Percentiles rank a stretch among this genome's conserved stretches.
Evolutionary conservation across 2,113 vertebrate species (phyloP).

Genomic region (Sinosuthora webbiana): DNA sequence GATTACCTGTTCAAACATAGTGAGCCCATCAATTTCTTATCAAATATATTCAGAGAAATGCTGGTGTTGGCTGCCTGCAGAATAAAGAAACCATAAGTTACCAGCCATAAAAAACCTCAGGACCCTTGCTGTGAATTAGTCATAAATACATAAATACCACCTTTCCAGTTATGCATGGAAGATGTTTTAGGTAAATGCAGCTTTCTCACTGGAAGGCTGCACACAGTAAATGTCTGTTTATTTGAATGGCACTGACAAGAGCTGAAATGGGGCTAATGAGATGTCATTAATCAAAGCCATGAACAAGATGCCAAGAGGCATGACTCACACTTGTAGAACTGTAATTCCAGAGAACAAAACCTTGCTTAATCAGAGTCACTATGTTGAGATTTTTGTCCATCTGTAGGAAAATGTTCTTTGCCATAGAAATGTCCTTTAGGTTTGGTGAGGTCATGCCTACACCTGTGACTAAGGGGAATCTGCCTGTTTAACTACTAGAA

Average conservation of each 20-base stretch:
- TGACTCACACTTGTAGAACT: not conserved
- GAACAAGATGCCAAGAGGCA: not conserved
- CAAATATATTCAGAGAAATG: slow-evolving; percentile 68
- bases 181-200: not conserved
- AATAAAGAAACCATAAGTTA: slow-evolving; percentile 10
- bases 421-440: not conserved
- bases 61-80: slow-evolving; percentile 67
- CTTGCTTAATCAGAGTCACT: not conserved
- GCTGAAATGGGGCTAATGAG: not conserved
- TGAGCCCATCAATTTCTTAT: slow-evolving; percentile 68
- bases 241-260: not conserved
- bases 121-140: not conserved
- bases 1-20: slow-evolving; percentile 77
- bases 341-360: not conserved
- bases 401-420: not conserved
- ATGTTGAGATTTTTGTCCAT: not conserved
- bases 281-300: not conserved
- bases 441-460: not conserved
- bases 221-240: not conserved
- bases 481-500: not conserved
- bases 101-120: not conserved
- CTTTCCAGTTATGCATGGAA: not conserved
- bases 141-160: not conserved
- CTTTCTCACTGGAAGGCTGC: not conserved
- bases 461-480: not conserved